phyloP scores from a whole-genome alignment of 2,888 invertebrate genomes.

The Drosophila melanosoma region DNA sequence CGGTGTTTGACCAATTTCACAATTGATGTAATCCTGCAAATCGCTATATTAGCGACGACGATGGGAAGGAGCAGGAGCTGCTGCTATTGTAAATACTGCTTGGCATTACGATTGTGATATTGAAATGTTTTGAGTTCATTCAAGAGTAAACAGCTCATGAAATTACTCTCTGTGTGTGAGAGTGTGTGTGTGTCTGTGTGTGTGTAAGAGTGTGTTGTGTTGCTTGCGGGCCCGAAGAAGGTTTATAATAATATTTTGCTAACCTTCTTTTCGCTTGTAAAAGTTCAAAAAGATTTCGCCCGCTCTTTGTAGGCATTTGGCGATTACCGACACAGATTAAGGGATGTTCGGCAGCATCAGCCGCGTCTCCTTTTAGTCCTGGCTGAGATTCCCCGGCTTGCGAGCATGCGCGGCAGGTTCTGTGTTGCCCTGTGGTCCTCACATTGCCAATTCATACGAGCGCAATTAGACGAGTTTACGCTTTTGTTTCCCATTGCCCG shows the following conservation, averaged over 20 bases:
- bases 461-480: conserved; percentile 80
- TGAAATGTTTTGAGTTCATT: conserved; percentile 83
- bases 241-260: conserved; percentile 82
- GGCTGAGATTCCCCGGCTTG: conserved; percentile 47
- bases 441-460: conserved; percentile 56
- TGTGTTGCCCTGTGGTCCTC: conserved; percentile 21
- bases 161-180: conserved; percentile 41
- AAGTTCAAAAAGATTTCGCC: conserved; percentile 84
- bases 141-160: conserved; percentile 82
- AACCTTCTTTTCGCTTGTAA: conserved; percentile 81
- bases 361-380: conserved; percentile 8
- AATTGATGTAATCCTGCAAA: conserved; percentile 82
- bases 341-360: conserved; percentile 77
- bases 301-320: conserved; percentile 79
- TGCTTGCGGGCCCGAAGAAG: conserved; percentile 66
- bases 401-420: conserved; percentile 66
- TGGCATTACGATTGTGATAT: conserved; percentile 73
- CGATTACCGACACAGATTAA: conserved; percentile 84
- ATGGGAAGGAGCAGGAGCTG: conserved; percentile 8
- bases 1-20: conserved; percentile 83
- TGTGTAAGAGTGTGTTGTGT: conserved; percentile 54
- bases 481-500: conserved; percentile 57
- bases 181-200: background rate
- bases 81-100: conserved; percentile 25
- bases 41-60: conserved; percentile 73